Evolutionary conservation across 2,888 invertebrate species (phyloP), one percentile per base, ranked within the genome.

Genomic region (Caenorhabditis zanzibari): DNA sequence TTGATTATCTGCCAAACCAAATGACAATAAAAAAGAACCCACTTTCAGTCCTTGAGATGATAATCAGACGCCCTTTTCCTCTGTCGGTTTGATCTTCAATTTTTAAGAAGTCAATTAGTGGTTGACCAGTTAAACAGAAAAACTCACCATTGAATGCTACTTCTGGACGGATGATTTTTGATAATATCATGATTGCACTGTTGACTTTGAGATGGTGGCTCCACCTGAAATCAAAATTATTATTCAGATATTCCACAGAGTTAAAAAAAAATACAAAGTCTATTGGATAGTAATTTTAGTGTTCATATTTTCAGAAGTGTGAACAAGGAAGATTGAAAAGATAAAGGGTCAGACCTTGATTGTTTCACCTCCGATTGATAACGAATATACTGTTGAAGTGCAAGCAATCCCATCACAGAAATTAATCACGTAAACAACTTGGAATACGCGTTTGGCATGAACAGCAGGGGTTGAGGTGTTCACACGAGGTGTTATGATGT

Each of bases 101-200:
- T 35, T 49, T 63, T 7, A 24, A 56, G 63, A 12, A 47, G 22
- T 66, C 22, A 63, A 54, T 68, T 52, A 59, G 32, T 38, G 16
- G 52, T 4, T 56, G 35, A 58, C 44, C 38, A 44, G 32, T 26
- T 16, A 22, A 58, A 52, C 28, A n/a, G n/a, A 58, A 16, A 38
- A 64, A 63, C 79, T 69, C 38, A 73, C 80, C 80, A 41, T 59
- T 66, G 19, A 73, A 80, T 9, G 66, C 38, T n/a, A 80, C 32
- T 35, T 80, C 80, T 6, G 80, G 80, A n/a, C 80, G 73, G 12
- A 80, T 80, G 32, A 80, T 80, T 68, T 80, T 80, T 0, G 80
- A 80, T 26, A 73, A 19, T 52, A 80, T 80, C 73, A 79, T 79
- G n/a, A 61, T 56, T 35, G 41, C 47, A 28, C 24, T 44, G 54